Evolutionary conservation across 2,888 invertebrate genomes (phyloP).

Genomic region (Hyppa rectilinea): DNA sequence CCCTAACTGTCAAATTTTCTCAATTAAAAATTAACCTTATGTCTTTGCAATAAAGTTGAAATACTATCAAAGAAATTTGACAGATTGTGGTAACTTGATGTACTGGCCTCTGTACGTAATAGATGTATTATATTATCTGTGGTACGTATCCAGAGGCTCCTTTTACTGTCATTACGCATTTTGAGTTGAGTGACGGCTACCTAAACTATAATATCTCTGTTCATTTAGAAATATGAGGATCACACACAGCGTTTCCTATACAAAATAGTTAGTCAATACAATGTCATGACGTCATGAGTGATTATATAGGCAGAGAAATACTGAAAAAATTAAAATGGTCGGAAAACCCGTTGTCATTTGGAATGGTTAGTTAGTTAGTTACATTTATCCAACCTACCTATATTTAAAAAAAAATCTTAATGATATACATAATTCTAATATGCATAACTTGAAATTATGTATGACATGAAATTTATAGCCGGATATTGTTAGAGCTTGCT

Average conservation of each 20-base stretch:
- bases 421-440: background rate
- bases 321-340: background rate
- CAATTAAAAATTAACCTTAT: too few species aligned
- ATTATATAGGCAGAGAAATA: background rate
- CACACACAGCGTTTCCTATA: background rate
- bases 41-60: too few species aligned
- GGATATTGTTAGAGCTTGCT: background rate
- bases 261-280: background rate
- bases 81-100: too few species aligned
- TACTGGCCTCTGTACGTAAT: too few species aligned
- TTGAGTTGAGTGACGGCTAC: background rate
- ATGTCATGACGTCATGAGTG: background rate
- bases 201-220: background rate
- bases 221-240: background rate
- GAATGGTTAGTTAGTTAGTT: too few species aligned
- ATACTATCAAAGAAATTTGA: too few species aligned
- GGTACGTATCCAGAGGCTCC: too few species aligned
- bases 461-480: constrained; percentile 10
- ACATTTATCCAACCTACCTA: too few species aligned
- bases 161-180: background rate
- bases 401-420: background rate
- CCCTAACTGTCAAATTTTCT: too few species aligned
- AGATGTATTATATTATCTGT: too few species aligned
- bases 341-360: background rate
- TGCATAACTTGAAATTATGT: background rate